phyloP scores from a whole-genome alignment of 2,797 vertebrate species.

The Lophotriccus pileatus region DNA sequence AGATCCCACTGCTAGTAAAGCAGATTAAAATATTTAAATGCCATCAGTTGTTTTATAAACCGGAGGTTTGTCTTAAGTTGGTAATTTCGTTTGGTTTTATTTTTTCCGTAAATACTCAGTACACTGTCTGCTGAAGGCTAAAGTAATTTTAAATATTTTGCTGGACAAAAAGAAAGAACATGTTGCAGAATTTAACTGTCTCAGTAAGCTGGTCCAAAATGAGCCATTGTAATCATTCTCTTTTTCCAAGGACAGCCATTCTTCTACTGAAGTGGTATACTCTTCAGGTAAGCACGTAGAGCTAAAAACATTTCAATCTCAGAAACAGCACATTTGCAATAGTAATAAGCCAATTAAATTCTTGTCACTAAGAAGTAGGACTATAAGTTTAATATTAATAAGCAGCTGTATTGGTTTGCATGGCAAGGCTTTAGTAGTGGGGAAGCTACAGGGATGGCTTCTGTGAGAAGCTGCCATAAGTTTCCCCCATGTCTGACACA shows the following conservation, averaged over 20 bases:
- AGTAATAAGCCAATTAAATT: not conserved
- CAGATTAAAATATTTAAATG: constrained; percentile 65
- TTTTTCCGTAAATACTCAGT: not conserved
- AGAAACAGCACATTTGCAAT: not conserved
- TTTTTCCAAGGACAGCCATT: not conserved
- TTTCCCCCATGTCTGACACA: not conserved
- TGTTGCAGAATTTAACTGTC: not conserved
- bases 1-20: constrained; percentile 55
- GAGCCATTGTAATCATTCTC: not conserved
- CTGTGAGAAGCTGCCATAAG: not conserved
- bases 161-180: not conserved
- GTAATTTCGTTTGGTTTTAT: not conserved
- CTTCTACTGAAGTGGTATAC: not conserved
- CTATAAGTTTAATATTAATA: not conserved
- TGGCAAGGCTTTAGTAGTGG: not conserved
- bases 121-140: not conserved
- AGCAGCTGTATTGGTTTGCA: not conserved
- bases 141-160: not conserved
- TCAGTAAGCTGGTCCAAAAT: not conserved
- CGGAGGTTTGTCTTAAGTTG: constrained; percentile 42
- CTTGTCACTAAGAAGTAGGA: not conserved
- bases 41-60: constrained; percentile 62
- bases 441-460: not conserved
- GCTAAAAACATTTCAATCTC: not conserved
- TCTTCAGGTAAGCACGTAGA: not conserved